These are phyloP conservation scores for Zaprionus vittiger DNA, from an alignment of 1,140 invertebrate species.

Conservation along the genomic window DNA sequence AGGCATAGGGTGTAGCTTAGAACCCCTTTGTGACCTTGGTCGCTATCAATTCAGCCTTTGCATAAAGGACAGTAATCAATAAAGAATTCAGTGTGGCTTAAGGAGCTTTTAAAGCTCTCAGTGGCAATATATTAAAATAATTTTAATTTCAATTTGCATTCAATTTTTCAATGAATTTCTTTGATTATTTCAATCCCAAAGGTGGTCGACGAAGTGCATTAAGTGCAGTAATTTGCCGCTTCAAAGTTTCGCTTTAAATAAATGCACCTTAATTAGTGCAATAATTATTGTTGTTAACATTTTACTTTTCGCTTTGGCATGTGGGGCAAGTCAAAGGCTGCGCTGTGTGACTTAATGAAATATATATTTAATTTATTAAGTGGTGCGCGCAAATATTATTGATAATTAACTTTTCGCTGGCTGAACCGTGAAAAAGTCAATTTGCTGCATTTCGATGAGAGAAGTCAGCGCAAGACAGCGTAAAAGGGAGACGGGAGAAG, in stretches of 20 bases:
- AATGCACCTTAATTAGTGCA: background rate
- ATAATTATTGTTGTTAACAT: conserved; percentile 20
- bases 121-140: background rate
- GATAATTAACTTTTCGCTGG: conserved; percentile 66
- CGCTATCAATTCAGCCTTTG: too few species aligned
- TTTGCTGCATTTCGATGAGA: conserved; percentile 15
- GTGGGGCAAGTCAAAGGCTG: conserved; percentile 1
- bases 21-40: too few species aligned
- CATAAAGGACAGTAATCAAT: too few species aligned
- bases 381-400: conserved; percentile 55
- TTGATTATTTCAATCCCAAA: background rate
- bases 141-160: background rate
- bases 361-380: conserved; percentile 67
- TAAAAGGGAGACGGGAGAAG: too few species aligned
- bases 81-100: background rate
- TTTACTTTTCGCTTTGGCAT: conserved; percentile 10
- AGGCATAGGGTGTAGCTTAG: too few species aligned
- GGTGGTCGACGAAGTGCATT: background rate
- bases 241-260: conserved; percentile 6
- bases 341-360: conserved; percentile 24
- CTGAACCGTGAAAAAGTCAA: conserved; percentile 36
- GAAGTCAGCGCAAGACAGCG: background rate
- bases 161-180: background rate
- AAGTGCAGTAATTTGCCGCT: background rate
- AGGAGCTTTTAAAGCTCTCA: too few species aligned